Evolutionary conservation across 1,140 invertebrate species (phyloP).

Genomic region (Brachionus manjavacas): DNA sequence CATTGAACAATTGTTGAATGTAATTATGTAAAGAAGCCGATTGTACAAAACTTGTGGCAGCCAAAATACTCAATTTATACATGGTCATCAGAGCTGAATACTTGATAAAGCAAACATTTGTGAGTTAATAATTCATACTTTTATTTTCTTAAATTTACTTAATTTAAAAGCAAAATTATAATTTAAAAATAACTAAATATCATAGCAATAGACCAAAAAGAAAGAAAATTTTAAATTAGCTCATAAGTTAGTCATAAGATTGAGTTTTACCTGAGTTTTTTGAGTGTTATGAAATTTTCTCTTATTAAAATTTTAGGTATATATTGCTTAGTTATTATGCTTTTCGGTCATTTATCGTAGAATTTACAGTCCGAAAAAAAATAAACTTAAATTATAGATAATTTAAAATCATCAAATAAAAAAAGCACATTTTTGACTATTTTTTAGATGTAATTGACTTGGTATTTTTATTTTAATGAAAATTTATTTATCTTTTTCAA

Average conservation of each 20-base stretch:
- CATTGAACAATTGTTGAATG: neutral
- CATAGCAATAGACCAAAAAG: constrained; percentile 2
- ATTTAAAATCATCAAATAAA: no score
- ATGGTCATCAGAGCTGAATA: neutral
- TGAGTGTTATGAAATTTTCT: neutral
- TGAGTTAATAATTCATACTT: neutral
- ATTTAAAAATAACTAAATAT: neutral
- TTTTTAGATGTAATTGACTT: no score
- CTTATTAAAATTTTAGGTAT: neutral
- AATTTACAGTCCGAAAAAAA: no score
- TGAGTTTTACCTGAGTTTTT: neutral
- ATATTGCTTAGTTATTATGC: neutral
- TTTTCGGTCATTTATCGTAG: no score
- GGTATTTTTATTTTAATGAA: no score
- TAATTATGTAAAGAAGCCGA: neutral
- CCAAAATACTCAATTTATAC: neutral
- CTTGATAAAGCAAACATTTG: neutral
- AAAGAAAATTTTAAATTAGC: neutral
- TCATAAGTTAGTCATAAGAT: neutral
- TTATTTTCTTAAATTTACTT: neutral
- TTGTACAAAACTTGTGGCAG: neutral
- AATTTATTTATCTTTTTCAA: no score
- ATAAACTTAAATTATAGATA: no score
- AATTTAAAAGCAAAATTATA: neutral
- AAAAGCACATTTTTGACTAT: no score